Percentiles rank a stretch among this genome's conserved stretches.
These are phyloP conservation scores for Baccha elongata DNA, from an alignment of 2,888 invertebrate genomes.

Conservation along the genomic window DNA sequence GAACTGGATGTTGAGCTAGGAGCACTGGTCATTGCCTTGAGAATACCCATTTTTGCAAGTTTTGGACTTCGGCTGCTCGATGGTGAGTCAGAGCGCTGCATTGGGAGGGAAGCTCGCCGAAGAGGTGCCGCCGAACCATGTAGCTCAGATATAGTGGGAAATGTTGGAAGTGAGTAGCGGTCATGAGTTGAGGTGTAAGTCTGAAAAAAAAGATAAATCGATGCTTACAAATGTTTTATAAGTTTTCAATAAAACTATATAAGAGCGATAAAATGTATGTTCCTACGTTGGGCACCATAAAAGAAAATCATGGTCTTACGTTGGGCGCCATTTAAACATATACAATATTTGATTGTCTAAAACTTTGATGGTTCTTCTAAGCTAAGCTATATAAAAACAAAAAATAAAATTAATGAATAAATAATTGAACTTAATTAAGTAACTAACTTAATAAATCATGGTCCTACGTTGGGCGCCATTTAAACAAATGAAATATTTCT, in stretches of 20 bases:
- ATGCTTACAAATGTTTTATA: no score
- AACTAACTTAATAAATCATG: neutral
- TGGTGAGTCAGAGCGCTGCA: slow-evolving; percentile 91
- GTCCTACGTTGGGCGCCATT: neutral
- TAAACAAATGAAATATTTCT: no score
- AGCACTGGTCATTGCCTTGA: slow-evolving; percentile 83
- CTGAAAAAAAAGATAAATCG: slow-evolving; percentile 75
- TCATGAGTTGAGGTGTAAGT: slow-evolving; percentile 84
- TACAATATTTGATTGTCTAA: no score
- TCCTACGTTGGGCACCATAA: no score
- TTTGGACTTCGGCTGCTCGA: slow-evolving; percentile 91
- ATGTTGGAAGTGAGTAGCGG: slow-evolving; percentile 88
- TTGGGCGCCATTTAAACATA: neutral
- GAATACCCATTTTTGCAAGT: slow-evolving; percentile 82
- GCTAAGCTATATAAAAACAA: no score
- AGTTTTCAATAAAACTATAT: no score
- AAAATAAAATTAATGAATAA: no score
- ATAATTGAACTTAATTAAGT: neutral
- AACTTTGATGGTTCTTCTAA: no score
- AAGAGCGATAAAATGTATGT: no score
- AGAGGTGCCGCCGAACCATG: slow-evolving; percentile 86
- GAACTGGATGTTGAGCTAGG: slow-evolving; percentile 86
- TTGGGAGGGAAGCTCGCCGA: slow-evolving; percentile 89
- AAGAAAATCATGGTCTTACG: neutral
- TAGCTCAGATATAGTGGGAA: slow-evolving; percentile 87